Percentiles rank a stretch among this genome's conserved stretches.
Evolutionary conservation across 2,888 invertebrate species (phyloP).

Genomic region (Thyatira batis): DNA sequence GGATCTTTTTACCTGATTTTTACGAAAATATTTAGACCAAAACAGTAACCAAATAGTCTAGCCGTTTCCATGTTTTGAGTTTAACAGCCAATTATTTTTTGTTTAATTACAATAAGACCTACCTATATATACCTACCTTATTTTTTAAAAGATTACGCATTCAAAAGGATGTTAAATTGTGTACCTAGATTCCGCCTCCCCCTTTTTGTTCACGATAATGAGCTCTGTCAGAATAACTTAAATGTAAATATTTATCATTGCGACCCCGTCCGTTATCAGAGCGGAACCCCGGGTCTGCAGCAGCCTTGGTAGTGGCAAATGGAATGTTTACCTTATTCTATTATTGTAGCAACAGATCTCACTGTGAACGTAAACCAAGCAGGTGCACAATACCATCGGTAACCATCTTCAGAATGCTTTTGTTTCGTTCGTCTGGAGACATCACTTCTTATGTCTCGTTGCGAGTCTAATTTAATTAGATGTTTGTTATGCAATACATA

Average conservation of each 20-base stretch:
- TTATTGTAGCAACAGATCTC: constrained; percentile 16
- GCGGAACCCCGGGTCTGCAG: constrained; percentile 41
- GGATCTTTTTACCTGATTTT: no score
- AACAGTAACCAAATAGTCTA: no score
- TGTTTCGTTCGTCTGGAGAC: no score
- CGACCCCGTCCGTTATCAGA: constrained; percentile 51
- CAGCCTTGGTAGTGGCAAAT: constrained; percentile 40
- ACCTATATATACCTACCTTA: no score
- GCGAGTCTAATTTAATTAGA: no score
- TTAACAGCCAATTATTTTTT: neutral
- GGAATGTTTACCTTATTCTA: constrained; percentile 22
- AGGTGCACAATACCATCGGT: no score
- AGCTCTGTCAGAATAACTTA: constrained; percentile 11
- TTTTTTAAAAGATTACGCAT: constrained; percentile 3
- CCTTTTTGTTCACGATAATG: constrained; percentile 10
- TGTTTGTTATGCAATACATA: no score
- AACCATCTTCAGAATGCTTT: no score
- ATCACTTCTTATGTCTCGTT: no score
- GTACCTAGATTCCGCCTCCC: constrained; percentile 3
- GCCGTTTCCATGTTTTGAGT: no score
- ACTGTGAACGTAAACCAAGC: neutral
- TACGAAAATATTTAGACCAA: no score
- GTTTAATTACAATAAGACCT: neutral
- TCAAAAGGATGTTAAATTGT: neutral
- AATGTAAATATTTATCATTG: constrained; percentile 33